Percentiles rank a stretch among this genome's conserved stretches.
Conservation (phyloP, 2,888 invertebrate species). For the Entomobrya multifasciata region DNA sequence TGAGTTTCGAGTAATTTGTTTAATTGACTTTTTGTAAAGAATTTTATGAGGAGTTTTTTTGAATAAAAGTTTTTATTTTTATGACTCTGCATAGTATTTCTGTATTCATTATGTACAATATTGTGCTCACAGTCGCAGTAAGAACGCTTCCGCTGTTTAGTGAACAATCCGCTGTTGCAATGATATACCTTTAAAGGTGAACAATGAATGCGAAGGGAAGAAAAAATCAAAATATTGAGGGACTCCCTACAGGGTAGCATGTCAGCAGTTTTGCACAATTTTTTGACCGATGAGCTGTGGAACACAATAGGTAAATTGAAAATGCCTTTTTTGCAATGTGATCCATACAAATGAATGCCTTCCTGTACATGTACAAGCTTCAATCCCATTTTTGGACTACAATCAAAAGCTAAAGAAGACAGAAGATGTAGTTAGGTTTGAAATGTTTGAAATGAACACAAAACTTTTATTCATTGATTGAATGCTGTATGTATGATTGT, state of each 20-base stretch:
- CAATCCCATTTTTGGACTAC: background rate
- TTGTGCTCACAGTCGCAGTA: too few species aligned
- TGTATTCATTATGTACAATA: too few species aligned
- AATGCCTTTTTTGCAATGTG: conserved; percentile 11
- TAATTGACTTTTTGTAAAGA: too few species aligned
- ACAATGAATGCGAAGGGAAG: background rate
- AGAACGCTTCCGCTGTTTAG: too few species aligned
- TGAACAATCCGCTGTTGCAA: too few species aligned
- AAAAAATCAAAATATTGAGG: conserved; percentile 64
- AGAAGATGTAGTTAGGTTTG: background rate
- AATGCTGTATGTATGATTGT: too few species aligned
- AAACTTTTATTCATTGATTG: background rate
- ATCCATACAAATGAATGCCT: conserved; percentile 1
- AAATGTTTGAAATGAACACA: background rate
- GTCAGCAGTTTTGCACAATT: conserved; percentile 53
- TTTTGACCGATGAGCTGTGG: conserved; percentile 57
- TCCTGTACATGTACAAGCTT: conserved; percentile 30
- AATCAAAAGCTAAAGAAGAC: background rate
- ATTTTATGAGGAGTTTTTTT: too few species aligned
- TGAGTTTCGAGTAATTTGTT: too few species aligned
- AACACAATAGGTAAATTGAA: conserved; percentile 10
- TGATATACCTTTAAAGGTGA: too few species aligned
- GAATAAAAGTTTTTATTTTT: too few species aligned
- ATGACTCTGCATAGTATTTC: too few species aligned
- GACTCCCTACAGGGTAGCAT: conserved; percentile 53